Conservation (phyloP, 2,113 vertebrate species). For the Vidua macroura region DNA sequence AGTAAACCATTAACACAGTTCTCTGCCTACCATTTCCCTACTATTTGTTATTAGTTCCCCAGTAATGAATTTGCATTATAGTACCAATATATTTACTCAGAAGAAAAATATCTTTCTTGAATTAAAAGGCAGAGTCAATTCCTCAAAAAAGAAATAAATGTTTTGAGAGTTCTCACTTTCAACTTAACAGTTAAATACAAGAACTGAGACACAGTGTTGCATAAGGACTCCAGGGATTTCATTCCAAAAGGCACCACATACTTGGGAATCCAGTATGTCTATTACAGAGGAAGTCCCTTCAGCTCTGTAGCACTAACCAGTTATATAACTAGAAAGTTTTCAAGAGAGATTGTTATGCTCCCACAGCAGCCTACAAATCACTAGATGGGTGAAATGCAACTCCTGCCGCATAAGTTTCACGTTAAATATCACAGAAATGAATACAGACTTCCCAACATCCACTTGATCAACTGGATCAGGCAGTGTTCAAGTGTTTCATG, state of each 20-base stretch:
- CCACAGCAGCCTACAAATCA: background rate
- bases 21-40: background rate
- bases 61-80: background rate
- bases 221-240: conserved; percentile 21
- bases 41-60: background rate
- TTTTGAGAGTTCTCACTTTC: background rate
- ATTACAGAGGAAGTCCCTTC: background rate
- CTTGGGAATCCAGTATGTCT: conserved; percentile 23
- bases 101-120: background rate
- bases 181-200: background rate
- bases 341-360: background rate
- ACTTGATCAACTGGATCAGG: background rate
- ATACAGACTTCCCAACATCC: background rate
- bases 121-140: background rate
- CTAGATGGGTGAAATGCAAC: background rate
- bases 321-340: background rate
- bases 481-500: background rate
- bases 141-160: background rate
- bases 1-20: background rate
- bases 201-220: background rate
- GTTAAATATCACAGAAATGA: background rate
- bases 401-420: background rate
- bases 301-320: background rate
- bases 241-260: conserved; percentile 29
- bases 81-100: background rate